Evolutionary conservation across 2,797 vertebrate species (phyloP).

Genomic region (Rhabdophis nuchalis): DNA sequence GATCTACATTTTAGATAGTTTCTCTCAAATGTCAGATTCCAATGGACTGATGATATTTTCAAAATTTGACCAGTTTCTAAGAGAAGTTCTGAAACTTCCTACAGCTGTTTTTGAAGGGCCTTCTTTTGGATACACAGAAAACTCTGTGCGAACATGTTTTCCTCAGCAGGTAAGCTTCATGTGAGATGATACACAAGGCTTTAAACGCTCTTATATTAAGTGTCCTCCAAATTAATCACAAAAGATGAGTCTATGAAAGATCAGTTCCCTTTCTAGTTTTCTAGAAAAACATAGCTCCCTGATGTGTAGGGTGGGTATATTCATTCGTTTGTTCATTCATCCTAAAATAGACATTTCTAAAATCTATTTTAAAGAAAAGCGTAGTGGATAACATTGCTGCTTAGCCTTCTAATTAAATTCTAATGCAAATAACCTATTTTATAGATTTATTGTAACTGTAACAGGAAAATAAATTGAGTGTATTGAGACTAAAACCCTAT

Average conservation of each 20-base stretch:
- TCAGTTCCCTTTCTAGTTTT: neutral
- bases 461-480: neutral
- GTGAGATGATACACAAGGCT: neutral
- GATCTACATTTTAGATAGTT: conserved; percentile 81
- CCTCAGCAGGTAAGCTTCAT: conserved; percentile 83
- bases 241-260: rapidly evolving
- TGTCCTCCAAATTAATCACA: rapidly evolving
- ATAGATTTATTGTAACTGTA: neutral
- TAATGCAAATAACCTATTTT: neutral
- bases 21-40: conserved; percentile 95
- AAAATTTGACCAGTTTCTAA: conserved; percentile 93
- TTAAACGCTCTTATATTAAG: rapidly evolving
- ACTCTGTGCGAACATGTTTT: conserved; percentile 87
- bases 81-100: conserved; percentile 90
- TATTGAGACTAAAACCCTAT: neutral
- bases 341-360: neutral
- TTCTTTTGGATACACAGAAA: conserved; percentile 95
- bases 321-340: neutral
- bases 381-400: neutral
- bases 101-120: conserved; percentile 96
- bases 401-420: neutral
- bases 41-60: conserved; percentile 85
- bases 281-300: neutral
- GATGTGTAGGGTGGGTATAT: neutral
- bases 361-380: neutral